These are phyloP conservation scores for Eulemur rubriventer DNA, from an alignment of 2,797 vertebrate genomes.

Conservation along the genomic window DNA sequence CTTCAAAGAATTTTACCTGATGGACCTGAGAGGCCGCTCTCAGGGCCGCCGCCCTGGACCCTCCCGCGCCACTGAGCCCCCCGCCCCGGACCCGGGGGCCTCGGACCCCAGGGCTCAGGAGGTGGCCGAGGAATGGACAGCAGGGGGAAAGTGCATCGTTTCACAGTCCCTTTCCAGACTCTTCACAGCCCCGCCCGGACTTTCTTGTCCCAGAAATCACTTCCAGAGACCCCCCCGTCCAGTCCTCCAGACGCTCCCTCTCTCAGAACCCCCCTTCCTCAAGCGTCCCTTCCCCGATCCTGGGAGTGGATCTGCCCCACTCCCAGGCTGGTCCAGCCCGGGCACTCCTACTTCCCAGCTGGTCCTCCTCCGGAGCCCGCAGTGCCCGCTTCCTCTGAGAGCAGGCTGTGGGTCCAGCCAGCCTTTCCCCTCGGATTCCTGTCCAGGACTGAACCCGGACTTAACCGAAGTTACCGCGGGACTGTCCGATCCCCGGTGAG, in stretches of 20 bases:
- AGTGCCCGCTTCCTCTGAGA: background rate
- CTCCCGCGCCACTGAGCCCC: background rate
- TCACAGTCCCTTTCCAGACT: background rate
- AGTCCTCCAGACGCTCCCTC: background rate
- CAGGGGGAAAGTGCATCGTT: background rate
- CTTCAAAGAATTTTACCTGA: rapidly evolving
- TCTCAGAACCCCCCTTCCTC: background rate
- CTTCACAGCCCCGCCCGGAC: background rate
- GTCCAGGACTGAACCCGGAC: slow-evolving; percentile 73
- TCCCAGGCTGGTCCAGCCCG: background rate
- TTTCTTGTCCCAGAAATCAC: background rate
- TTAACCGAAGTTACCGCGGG: slow-evolving; percentile 71
- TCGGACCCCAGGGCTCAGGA: slow-evolving; percentile 67
- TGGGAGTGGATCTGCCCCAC: too few species aligned
- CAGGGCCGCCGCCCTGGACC: slow-evolving; percentile 31
- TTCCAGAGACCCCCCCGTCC: background rate
- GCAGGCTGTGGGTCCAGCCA: background rate
- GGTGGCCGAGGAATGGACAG: slow-evolving; percentile 47
- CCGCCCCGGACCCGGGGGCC: slow-evolving; percentile 1
- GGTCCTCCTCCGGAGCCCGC: background rate
- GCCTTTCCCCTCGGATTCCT: background rate
- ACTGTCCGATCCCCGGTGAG: slow-evolving; percentile 88
- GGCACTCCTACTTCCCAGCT: too few species aligned
- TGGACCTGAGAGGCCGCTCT: background rate
- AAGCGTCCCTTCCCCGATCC: background rate